phyloP scores from a whole-genome alignment of 2,113 vertebrate genomes.

The Chitala chitala region DNA sequence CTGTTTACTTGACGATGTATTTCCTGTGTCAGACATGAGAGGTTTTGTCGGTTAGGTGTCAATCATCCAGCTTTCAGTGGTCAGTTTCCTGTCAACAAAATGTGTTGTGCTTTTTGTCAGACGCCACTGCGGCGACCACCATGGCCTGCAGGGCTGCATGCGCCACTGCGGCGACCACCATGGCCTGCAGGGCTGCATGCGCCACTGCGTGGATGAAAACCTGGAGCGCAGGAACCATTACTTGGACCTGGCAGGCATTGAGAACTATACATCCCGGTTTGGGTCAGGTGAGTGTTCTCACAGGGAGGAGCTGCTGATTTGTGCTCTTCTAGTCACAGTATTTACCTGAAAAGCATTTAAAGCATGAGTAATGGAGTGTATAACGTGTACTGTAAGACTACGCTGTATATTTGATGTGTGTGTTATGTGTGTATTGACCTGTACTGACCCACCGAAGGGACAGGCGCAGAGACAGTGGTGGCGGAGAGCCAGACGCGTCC shows the following conservation, averaged over 20 bases:
- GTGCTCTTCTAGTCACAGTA: neutral
- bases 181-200: slow-evolving; percentile 62
- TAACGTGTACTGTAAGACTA: too few relatives aligned
- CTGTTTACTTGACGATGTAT: neutral
- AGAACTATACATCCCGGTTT: slow-evolving; percentile 85
- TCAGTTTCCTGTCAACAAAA: neutral
- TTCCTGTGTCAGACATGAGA: neutral
- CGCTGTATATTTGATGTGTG: neutral
- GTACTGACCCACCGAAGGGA: slow-evolving; percentile 36
- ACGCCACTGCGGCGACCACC: slow-evolving; percentile 64
- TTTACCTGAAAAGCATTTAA: neutral
- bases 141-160: slow-evolving; percentile 61
- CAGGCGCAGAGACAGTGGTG: slow-evolving; percentile 52
- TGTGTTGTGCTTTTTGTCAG: slow-evolving; percentile 42
- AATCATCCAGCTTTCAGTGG: neutral
- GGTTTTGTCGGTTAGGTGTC: neutral
- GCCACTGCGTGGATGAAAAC: slow-evolving; percentile 81
- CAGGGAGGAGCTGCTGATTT: too few relatives aligned
- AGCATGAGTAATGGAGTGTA: neutral
- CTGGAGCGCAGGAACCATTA: slow-evolving; percentile 94
- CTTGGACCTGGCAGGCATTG: slow-evolving; percentile 85
- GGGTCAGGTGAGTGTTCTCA: slow-evolving; percentile 67
- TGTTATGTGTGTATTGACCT: neutral
- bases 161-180: slow-evolving; percentile 67
- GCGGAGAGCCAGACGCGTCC: slow-evolving; percentile 65